Evolutionary conservation across 1,140 invertebrate species (phyloP).

Genomic region (Spodoptera litura): DNA sequence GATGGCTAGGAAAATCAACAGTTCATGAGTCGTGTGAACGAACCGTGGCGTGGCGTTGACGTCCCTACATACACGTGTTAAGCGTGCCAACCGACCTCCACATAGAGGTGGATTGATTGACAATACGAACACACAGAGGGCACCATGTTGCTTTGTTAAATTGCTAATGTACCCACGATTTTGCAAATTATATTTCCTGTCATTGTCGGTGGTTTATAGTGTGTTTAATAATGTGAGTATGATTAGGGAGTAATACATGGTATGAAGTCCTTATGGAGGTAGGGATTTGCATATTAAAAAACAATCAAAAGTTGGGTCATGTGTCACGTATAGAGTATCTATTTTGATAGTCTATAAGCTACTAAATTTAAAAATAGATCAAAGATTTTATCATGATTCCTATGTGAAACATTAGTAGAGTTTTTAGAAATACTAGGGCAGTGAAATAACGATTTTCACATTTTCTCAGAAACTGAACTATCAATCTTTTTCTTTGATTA

Average conservation of each 20-base stretch:
- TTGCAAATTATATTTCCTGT: constrained; percentile 45
- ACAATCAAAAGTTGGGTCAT: neutral
- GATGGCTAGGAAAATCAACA: constrained; percentile 24
- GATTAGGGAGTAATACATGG: neutral
- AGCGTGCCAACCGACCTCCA: constrained; percentile 62
- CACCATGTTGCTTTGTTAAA: constrained; percentile 49
- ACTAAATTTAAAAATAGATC: too few relatives aligned
- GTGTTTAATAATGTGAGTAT: neutral
- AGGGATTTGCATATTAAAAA: constrained; percentile 3
- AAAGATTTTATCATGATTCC: too few relatives aligned
- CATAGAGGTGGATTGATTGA: constrained; percentile 67
- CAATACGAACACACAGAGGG: constrained; percentile 59
- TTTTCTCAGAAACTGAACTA: too few relatives aligned
- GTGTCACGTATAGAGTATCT: neutral
- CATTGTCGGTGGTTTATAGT: constrained; percentile 26
- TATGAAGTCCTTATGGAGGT: neutral
- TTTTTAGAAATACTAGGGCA: too few relatives aligned
- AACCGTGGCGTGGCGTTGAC: constrained; percentile 38
- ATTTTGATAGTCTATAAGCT: too few relatives aligned
- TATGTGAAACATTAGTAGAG: too few relatives aligned
- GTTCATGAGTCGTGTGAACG: constrained; percentile 19
- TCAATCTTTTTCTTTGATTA: too few relatives aligned
- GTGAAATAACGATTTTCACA: too few relatives aligned
- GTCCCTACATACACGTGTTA: constrained; percentile 62
- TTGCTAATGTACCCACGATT: constrained; percentile 44